Percentiles rank a stretch among this genome's conserved stretches.
phyloP scores from a whole-genome alignment of 2,797 vertebrate genomes.

The Smutsia gigantea region DNA sequence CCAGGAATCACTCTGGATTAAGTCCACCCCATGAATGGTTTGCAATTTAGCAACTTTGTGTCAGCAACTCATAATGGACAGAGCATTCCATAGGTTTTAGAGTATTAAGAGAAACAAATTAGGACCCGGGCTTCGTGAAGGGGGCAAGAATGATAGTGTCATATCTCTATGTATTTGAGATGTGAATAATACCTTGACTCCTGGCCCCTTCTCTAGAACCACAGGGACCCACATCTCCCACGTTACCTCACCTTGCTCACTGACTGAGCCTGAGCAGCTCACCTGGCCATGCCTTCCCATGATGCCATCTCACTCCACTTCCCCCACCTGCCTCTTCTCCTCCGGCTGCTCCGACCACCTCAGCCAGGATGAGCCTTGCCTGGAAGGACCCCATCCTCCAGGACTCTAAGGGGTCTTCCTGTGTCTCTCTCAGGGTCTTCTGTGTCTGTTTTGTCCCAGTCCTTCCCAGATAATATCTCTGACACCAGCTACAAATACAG shows the following conservation, averaged over 20 bases:
- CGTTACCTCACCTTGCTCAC: neutral
- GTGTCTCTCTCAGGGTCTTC: neutral
- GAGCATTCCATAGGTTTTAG: neutral
- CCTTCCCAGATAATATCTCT: neutral
- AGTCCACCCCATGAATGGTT: neutral
- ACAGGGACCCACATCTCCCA: neutral
- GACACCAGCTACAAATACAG: neutral
- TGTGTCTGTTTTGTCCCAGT: neutral
- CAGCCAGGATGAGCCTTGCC: neutral
- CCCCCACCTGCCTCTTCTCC: neutral
- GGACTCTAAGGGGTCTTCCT: neutral
- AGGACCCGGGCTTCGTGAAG: neutral
- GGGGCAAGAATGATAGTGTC: neutral
- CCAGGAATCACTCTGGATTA: neutral
- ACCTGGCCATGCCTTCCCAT: neutral
- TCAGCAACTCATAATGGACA: neutral
- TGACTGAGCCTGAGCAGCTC: neutral
- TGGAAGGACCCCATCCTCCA: neutral
- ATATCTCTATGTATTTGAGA: neutral
- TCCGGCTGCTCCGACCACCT: neutral
- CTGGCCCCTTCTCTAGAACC: neutral
- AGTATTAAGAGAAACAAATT: neutral
- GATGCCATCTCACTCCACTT: neutral
- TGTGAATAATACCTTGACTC: neutral
- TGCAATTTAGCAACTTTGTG: neutral